phyloP scores from a whole-genome alignment of 2,113 vertebrate species.

The Salminus brasiliensis region DNA sequence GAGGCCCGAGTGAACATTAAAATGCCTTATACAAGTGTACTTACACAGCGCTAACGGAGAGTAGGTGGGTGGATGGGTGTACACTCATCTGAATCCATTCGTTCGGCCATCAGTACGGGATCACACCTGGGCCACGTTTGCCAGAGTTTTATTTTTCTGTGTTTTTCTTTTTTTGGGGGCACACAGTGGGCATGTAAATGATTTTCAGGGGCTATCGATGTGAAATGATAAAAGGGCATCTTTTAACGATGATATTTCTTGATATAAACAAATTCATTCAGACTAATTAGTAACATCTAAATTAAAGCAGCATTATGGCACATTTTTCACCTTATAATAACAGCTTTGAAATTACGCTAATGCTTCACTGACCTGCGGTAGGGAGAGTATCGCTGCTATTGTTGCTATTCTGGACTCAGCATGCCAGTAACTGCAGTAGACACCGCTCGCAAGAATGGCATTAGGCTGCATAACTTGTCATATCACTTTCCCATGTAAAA shows the following conservation, averaged over 20 bases:
- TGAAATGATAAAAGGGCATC: not conserved
- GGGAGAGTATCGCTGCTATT: too few relatives aligned
- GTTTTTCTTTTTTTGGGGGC: not conserved
- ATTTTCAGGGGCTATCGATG: not conserved
- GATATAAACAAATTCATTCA: not conserved
- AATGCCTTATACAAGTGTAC: slow-evolving; percentile 26
- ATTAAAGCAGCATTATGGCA: too few relatives aligned
- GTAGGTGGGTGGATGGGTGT: slow-evolving; percentile 2
- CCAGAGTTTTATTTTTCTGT: not conserved
- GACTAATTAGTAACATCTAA: too few relatives aligned
- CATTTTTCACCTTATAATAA: too few relatives aligned
- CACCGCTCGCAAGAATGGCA: too few relatives aligned
- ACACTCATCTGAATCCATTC: slow-evolving; percentile 1
- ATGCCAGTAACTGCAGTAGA: too few relatives aligned
- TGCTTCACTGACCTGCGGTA: too few relatives aligned
- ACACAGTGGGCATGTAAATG: not conserved
- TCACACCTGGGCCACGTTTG: not conserved
- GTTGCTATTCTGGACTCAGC: too few relatives aligned
- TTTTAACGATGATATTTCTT: not conserved
- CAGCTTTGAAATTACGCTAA: too few relatives aligned
- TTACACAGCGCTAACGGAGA: slow-evolving; percentile 17
- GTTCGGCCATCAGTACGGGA: not conserved
- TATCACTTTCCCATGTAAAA: too few relatives aligned
- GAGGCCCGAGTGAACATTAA: slow-evolving; percentile 33
- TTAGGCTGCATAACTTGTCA: too few relatives aligned